A percentile compares a stretch with the other conserved stretches of the same genome.
Conservation (phyloP, 1,140 invertebrate genomes). For the Cephus cinctus region DNA sequence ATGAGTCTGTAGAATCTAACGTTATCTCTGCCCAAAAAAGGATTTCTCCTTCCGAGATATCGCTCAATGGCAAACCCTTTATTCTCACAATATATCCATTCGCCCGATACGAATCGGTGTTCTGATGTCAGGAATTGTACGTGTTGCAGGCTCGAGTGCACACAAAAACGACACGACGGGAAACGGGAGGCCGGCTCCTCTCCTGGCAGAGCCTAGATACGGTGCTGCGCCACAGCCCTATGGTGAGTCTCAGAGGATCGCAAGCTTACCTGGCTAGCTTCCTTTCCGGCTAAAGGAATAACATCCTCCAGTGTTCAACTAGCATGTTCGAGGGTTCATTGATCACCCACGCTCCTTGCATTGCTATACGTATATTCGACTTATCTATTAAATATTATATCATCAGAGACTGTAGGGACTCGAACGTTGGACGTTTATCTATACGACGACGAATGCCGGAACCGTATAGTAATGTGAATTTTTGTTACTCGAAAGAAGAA, state of each 20-base stretch:
- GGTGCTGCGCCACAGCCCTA: slow-evolving; percentile 81
- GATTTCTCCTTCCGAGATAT: too few species aligned
- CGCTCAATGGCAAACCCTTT: too few species aligned
- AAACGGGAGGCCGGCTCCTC: slow-evolving; percentile 70
- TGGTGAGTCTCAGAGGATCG: slow-evolving; percentile 73
- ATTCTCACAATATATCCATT: too few species aligned
- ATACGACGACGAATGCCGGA: neutral
- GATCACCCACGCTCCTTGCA: neutral
- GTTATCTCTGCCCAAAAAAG: too few species aligned
- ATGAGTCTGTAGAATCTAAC: too few species aligned
- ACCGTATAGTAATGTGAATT: neutral
- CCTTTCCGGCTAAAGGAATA: too few species aligned
- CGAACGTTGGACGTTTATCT: too few species aligned
- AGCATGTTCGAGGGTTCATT: neutral
- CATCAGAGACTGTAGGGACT: too few species aligned
- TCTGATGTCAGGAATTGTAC: slow-evolving; percentile 3
- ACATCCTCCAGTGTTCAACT: neutral
- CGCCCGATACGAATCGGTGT: neutral
- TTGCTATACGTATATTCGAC: neutral
- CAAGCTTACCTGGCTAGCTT: too few species aligned
- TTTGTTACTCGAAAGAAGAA: neutral
- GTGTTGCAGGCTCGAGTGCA: slow-evolving; percentile 52
- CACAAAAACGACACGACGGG: slow-evolving; percentile 55
- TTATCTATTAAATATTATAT: too few species aligned
- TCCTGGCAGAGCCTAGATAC: slow-evolving; percentile 83